phyloP scores from a whole-genome alignment of 2,888 invertebrate species.

The Polymixis flavicincta region DNA sequence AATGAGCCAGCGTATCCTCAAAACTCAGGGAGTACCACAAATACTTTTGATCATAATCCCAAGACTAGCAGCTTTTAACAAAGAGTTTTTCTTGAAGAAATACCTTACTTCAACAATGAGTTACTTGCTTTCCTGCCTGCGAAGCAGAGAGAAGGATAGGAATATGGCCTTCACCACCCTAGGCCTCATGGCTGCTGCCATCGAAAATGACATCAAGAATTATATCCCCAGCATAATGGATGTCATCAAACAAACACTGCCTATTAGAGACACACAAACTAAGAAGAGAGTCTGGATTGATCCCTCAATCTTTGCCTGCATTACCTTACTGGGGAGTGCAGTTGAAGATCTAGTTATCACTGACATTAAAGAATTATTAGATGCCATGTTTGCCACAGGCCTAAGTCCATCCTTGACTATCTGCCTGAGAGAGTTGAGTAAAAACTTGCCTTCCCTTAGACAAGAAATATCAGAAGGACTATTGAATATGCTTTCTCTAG shows the following conservation, averaged over 20 bases:
- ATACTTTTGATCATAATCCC: constrained; percentile 96
- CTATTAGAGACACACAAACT: constrained; percentile 94
- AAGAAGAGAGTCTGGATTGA: constrained; percentile 95
- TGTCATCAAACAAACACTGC: constrained; percentile 94
- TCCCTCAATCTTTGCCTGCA: constrained; percentile 97
- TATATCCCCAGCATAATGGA: constrained; percentile 97
- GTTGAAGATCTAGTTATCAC: constrained; percentile 94
- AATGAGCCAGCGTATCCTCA: constrained; percentile 94
- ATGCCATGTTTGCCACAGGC: constrained; percentile 98
- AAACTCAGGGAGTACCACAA: constrained; percentile 96
- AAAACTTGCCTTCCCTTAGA: constrained; percentile 96
- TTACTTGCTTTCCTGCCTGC: constrained; percentile 94
- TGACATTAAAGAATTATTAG: constrained; percentile 96
- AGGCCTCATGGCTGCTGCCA: constrained; percentile 97
- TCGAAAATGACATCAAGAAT: constrained; percentile 94
- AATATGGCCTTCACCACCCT: constrained; percentile 97
- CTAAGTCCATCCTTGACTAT: constrained; percentile 97
- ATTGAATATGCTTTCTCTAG: constrained; percentile 96
- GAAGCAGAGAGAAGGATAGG: constrained; percentile 96
- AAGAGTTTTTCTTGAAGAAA: constrained; percentile 94
- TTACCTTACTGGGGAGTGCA: constrained; percentile 97
- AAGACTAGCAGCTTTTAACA: constrained; percentile 97
- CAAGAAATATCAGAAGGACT: constrained; percentile 98
- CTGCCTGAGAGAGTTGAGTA: constrained; percentile 97
- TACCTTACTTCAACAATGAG: constrained; percentile 94